These are phyloP conservation scores for Illadopsis cleaveri DNA, from an alignment of 2,113 vertebrate species.

Conservation along the genomic window DNA sequence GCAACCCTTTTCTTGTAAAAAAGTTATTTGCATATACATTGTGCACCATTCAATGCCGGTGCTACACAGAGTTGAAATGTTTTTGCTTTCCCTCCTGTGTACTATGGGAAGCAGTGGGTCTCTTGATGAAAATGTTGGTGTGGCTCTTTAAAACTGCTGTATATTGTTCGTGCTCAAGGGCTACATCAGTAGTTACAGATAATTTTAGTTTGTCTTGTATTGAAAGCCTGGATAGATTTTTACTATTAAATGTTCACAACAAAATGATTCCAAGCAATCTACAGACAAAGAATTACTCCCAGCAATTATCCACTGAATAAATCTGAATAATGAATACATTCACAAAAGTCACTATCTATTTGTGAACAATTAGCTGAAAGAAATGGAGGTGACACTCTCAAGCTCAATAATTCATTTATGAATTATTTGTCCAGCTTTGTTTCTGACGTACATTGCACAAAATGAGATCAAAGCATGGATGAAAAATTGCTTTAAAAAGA, in stretches of 20 bases:
- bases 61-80: neutral
- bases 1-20: neutral
- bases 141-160: neutral
- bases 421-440: slow-evolving; percentile 19
- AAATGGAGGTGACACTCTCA: slow-evolving; percentile 39
- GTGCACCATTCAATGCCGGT: neutral
- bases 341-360: slow-evolving; percentile 44
- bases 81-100: neutral
- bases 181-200: neutral
- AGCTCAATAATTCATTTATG: slow-evolving; percentile 48
- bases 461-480: slow-evolving; percentile 20
- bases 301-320: slow-evolving; percentile 59
- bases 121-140: neutral
- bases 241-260: neutral
- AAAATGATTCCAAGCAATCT: slow-evolving; percentile 20
- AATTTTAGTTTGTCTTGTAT: neutral
- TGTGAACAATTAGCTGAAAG: slow-evolving; percentile 53
- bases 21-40: slow-evolving; percentile 20
- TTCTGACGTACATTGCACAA: neutral
- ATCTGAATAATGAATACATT: slow-evolving; percentile 55
- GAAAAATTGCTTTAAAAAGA: neutral
- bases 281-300: slow-evolving; percentile 45
- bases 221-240: slow-evolving; percentile 22
- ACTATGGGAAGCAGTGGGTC: neutral
- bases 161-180: neutral